Base-by-base conservation (phyloP, 2,888 invertebrate genomes). In the Abscondita cerata region DNA sequence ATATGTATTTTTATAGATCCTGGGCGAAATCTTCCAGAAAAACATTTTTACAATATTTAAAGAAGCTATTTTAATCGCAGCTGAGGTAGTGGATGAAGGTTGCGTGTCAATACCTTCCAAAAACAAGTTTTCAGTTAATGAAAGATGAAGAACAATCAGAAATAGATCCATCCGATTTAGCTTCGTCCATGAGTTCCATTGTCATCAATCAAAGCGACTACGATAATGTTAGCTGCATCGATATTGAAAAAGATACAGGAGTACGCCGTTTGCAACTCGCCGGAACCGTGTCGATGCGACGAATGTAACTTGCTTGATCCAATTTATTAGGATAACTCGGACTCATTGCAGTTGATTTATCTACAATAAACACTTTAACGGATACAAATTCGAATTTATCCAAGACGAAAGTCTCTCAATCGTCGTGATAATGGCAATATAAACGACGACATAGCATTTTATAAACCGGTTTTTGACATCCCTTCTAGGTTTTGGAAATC, bases 41-140 rank as follows among this genome's bases (percentile, higher is more conserved):
- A 57, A 73, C 50, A 68, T 80, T 25, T 76, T 80, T 48, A 61
- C 70, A 58, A 64, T 78, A 11, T 76, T 81, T 50, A 72, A 74
- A 50, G 78, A 80, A 68, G 73, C 76, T 1, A 64, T 80, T 40
- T 52, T 66, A 6, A 64, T 77, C 34, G 77, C 78, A 0, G 75
- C 78, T 41, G 74, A 76, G 47, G 64, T 72, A 36, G 68, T 80
- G 9, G 73, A 76, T 59, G 70, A 75, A 55, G 78, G 77, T 1
- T 69, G 72, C 19, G 40, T 61, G 1, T 12, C 15, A 4, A 36
- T 77, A 25, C 76, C 78, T 1, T 20, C 65, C 79, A 78, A 1
- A 67, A 70, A 11, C 64, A 76, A 4, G 55, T 79, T 15, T 78
- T 59, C 51, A 55, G 9, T 19, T 76, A 13, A 38, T 63, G 3